phyloP scores from a whole-genome alignment of 2,797 vertebrate genomes.

The Fistularia commersonii region DNA sequence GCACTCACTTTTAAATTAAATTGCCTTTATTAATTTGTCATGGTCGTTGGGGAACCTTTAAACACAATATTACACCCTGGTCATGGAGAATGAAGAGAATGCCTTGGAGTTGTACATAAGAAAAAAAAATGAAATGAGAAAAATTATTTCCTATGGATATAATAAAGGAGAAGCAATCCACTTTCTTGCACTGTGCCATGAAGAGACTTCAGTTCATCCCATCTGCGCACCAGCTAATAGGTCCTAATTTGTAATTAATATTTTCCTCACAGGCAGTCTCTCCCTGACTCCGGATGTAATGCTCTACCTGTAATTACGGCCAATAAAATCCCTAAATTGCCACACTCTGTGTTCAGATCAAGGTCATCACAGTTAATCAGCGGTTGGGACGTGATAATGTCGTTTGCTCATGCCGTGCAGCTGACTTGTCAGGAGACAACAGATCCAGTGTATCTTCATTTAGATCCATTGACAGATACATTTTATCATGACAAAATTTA shows the following conservation, averaged over 20 bases:
- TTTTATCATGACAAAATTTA: constrained; percentile 14
- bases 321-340: constrained; percentile 62
- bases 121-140: neutral
- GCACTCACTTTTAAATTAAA: no score
- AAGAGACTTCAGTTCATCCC: constrained; percentile 32
- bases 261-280: constrained; percentile 46
- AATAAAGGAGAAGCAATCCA: constrained; percentile 26
- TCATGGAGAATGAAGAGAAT: no score
- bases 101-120: no score
- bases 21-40: no score
- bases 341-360: constrained; percentile 50
- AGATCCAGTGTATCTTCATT: constrained; percentile 50
- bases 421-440: constrained; percentile 36
- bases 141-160: neutral
- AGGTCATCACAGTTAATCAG: constrained; percentile 66
- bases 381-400: constrained; percentile 54
- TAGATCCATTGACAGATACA: constrained; percentile 22
- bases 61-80: no score
- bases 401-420: constrained; percentile 57
- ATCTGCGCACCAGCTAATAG: constrained; percentile 52
- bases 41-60: no score
- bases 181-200: constrained; percentile 8
- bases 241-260: constrained; percentile 67
- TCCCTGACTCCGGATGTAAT: constrained; percentile 58
- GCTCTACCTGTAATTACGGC: constrained; percentile 65